phyloP scores from a whole-genome alignment of 1,140 invertebrate genomes.

The Caenorhabditis tropicalis region DNA sequence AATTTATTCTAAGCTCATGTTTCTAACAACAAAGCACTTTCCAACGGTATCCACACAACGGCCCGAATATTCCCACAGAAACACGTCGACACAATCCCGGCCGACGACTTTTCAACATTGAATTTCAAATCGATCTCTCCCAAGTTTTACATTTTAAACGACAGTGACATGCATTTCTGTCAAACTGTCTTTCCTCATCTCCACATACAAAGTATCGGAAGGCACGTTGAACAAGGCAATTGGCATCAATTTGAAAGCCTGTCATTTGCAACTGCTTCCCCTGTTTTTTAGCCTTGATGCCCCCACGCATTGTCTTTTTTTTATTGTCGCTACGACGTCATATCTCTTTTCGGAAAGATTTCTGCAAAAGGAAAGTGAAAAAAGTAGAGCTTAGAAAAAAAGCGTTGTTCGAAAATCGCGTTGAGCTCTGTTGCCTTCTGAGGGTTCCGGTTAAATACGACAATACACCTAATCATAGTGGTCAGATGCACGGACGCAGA shows the following conservation, averaged over 20 bases:
- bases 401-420: conserved; percentile 16
- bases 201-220: neutral
- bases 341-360: neutral
- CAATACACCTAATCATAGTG: conserved; percentile 42
- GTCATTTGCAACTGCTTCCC: conserved; percentile 27
- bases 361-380: neutral
- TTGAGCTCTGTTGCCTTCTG: conserved; percentile 34
- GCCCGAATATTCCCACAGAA: neutral
- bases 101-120: neutral
- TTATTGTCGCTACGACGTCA: neutral
- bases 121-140: neutral
- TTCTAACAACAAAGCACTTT: too few relatives aligned
- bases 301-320: conserved; percentile 4
- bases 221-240: neutral
- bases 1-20: neutral
- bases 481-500: conserved; percentile 13
- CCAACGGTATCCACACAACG: neutral
- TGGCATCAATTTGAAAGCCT: conserved; percentile 29
- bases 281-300: neutral
- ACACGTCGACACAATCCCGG: neutral
- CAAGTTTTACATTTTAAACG: neutral
- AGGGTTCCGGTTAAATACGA: conserved; percentile 31
- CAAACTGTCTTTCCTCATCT: neutral
- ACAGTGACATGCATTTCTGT: conserved; percentile 4
- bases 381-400: neutral